Conservation (phyloP, 2,888 invertebrate genomes). For the Acronicta aceris region DNA sequence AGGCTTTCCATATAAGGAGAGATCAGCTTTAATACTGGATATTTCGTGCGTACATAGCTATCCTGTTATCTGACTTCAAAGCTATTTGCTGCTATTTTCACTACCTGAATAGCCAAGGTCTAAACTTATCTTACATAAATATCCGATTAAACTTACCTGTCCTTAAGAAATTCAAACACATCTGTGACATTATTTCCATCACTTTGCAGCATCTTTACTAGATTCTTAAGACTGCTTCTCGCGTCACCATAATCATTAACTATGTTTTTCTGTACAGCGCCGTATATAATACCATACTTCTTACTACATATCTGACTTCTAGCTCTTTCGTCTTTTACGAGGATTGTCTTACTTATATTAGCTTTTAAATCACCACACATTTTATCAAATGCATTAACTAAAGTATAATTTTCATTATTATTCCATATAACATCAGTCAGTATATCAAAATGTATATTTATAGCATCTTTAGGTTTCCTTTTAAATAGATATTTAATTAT, state of each 20-base stretch:
- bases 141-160: constrained; percentile 64
- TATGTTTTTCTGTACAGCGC: constrained; percentile 59
- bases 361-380: constrained; percentile 70
- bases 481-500: constrained; percentile 73
- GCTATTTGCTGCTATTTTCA: too few relatives aligned
- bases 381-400: constrained; percentile 66
- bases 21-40: too few relatives aligned
- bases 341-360: constrained; percentile 69
- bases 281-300: constrained; percentile 71
- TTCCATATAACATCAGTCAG: constrained; percentile 74
- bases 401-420: constrained; percentile 64
- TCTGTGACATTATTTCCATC: constrained; percentile 58
- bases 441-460: constrained; percentile 78
- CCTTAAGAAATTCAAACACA: constrained; percentile 68
- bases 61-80: too few relatives aligned
- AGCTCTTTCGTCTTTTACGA: constrained; percentile 69
- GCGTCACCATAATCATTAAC: constrained; percentile 64
- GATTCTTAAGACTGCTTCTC: constrained; percentile 66
- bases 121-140: too few relatives aligned
- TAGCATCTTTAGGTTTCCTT: constrained; percentile 72
- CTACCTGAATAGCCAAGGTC: too few relatives aligned
- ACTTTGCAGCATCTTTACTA: constrained; percentile 64
- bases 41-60: too few relatives aligned
- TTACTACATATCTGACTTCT: constrained; percentile 76
- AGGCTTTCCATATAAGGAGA: too few relatives aligned